These are phyloP conservation scores for Pseudomyrmex dendroicus DNA, from an alignment of 1,140 invertebrate species.

Conservation along the genomic window DNA sequence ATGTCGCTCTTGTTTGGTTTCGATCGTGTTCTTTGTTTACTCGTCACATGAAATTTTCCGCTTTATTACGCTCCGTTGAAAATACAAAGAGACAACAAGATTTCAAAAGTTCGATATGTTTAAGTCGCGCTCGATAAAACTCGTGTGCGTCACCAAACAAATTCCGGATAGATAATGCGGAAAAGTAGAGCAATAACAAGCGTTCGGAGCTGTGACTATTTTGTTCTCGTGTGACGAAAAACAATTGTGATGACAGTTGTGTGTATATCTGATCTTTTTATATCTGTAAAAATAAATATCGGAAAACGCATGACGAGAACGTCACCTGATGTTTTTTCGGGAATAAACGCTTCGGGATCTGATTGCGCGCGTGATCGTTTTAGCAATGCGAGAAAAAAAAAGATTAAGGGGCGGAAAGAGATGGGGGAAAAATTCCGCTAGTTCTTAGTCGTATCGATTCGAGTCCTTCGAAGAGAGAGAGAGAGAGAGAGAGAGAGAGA, in stretches of 20 bases:
- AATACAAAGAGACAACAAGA: background rate
- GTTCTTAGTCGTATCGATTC: slow-evolving; percentile 71
- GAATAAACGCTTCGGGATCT: slow-evolving; percentile 23
- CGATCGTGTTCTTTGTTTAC: background rate
- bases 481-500: background rate
- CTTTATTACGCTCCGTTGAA: background rate
- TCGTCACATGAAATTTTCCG: background rate
- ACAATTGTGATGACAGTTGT: background rate
- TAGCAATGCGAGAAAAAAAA: slow-evolving; percentile 45
- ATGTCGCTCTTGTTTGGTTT: background rate
- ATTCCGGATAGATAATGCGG: slow-evolving; percentile 21
- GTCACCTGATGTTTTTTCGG: background rate
- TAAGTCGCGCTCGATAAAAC: slow-evolving; percentile 24
- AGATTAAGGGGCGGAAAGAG: background rate
- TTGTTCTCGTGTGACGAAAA: background rate
- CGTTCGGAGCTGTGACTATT: background rate
- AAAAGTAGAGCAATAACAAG: background rate
- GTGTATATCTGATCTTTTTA: slow-evolving; percentile 11
- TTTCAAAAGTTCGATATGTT: too few species aligned
- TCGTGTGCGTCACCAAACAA: slow-evolving; percentile 29
- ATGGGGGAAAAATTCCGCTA: slow-evolving; percentile 60
- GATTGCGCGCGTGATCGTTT: slow-evolving; percentile 53
- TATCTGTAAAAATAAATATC: background rate
- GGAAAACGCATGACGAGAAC: background rate
- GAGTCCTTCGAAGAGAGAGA: slow-evolving; percentile 10